Conservation (phyloP, 2,888 invertebrate species). For the Thereva unica region DNA sequence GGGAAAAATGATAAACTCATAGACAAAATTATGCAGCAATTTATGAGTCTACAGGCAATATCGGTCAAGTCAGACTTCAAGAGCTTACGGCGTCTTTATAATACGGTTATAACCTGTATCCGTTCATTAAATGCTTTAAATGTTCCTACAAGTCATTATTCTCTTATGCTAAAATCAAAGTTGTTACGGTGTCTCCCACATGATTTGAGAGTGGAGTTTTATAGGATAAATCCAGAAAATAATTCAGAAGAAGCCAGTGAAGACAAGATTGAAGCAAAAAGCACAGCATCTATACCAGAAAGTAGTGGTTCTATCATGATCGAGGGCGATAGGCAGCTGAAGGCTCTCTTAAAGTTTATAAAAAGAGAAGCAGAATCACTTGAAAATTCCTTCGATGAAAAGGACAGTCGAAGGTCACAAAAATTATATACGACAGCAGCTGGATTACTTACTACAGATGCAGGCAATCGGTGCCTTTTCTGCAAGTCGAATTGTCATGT, state of each 20-base stretch:
- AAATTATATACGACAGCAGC: no score
- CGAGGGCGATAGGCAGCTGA: neutral
- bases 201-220: no score
- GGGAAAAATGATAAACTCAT: neutral
- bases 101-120: neutral
- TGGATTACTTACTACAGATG: no score
- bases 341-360: neutral
- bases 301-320: neutral
- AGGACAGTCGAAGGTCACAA: no score
- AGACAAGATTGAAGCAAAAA: no score
- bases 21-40: neutral
- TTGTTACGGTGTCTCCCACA: neutral
- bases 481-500: no score
- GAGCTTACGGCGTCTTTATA: neutral
- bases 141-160: neutral
- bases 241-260: no score
- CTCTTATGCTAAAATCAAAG: neutral
- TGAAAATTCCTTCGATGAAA: neutral
- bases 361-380: constrained; percentile 4
- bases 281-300: neutral
- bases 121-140: neutral
- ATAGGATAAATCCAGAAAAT: no score
- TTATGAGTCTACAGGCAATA: neutral
- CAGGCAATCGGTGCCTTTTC: no score
- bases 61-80: neutral